Evolutionary conservation across 2,888 invertebrate genomes (phyloP), one percentile per base, ranked within the genome.

Genomic region (Drosophila kuntzei): DNA sequence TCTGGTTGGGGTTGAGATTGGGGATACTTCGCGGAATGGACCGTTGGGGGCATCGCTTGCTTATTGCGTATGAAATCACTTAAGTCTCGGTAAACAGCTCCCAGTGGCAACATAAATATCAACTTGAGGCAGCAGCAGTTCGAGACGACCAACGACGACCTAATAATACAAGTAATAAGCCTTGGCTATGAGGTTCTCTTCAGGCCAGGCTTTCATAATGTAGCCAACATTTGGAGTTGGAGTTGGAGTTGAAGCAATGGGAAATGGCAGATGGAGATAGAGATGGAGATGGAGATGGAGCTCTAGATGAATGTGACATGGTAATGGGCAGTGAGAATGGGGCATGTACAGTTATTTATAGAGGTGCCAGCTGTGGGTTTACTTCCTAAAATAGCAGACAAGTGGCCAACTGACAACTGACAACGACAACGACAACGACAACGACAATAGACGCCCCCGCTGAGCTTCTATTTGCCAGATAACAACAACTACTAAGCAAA

Each of bases 51-150:
- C 39, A 64, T 43, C 53, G 62, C 66, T 34, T 72, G 59, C 76
- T 69, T 65, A 71, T 68, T 70, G 87, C 70, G 64, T 63, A 77
- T 63, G 69, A 85, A 88, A 88, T 85, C 85, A 88, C 88, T 88
- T 88, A 86, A 80, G 84, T 61, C 80, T 70, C 61, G 60, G 80
- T 69, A 76, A 88, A 88, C 83, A 74, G 83, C 83, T 88, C 88
- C 85, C 85, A 80, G 58, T 68, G 83, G 85, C 79, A 79, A 75
- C 78, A 88, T 85, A 86, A 85, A 83, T 76, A 82, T 80, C 74
- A 79, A 63, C 80, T 82, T 60, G 66, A 69, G 71, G 64, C 68
- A 66, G 54, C 59, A 39, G 34, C 37, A 16, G 69, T 50, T 49
- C 36, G 44, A 65, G 54, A 25, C 29, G 43, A 41, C 39, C 41